phyloP scores from a whole-genome alignment of 2,797 vertebrate genomes.

The Masticophis lateralis region DNA sequence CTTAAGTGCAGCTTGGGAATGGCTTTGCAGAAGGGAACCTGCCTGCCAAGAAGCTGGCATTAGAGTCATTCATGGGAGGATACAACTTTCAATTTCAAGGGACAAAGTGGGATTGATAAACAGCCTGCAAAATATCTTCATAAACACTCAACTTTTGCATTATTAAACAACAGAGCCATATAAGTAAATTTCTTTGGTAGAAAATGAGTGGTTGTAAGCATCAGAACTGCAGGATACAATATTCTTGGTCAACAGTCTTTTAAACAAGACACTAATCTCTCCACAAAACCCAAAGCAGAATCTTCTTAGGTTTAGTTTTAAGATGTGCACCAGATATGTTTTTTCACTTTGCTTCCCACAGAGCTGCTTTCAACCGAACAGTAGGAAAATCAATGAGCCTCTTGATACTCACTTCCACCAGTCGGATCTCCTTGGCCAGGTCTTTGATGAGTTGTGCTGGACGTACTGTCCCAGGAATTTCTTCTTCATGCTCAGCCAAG shows the following conservation, averaged over 20 bases:
- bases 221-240: not conserved
- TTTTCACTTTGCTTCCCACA: not conserved
- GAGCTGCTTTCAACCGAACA: not conserved
- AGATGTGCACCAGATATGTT: not conserved
- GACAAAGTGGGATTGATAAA: not conserved
- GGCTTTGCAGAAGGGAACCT: not conserved
- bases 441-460: constrained; percentile 88
- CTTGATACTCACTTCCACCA: constrained; percentile 82
- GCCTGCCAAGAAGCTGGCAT: not conserved
- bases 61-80: not conserved
- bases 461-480: constrained; percentile 90
- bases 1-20: not conserved
- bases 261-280: not conserved
- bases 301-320: not conserved
- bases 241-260: not conserved
- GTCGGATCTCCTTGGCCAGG: constrained; percentile 88
- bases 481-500: constrained; percentile 84
- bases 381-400: not conserved
- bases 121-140: not conserved
- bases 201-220: not conserved
- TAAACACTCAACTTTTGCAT: not conserved
- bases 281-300: not conserved
- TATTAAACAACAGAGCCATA: not conserved
- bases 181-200: not conserved
- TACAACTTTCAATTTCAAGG: not conserved